These are phyloP conservation scores for Bombylius major DNA, from an alignment of 2,888 invertebrate species.

Conservation along the genomic window DNA sequence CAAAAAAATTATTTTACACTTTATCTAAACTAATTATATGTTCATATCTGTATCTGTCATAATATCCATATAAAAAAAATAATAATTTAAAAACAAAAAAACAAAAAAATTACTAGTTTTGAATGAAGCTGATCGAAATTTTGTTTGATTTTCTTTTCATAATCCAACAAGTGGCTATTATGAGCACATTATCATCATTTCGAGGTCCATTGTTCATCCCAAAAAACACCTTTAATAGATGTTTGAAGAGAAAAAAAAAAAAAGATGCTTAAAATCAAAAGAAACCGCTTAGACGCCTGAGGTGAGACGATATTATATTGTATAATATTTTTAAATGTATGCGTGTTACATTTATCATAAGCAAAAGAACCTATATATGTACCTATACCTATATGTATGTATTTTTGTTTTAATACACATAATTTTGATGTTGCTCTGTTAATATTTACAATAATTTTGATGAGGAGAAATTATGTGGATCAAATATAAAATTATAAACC, in stretches of 20 bases:
- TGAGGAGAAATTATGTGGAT: too few species aligned
- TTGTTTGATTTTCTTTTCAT: neutral
- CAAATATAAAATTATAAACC: too few species aligned
- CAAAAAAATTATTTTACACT: neutral
- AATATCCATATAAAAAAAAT: neutral
- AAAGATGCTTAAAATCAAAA: neutral
- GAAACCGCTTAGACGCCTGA: constrained; percentile 4
- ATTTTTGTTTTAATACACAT: too few species aligned
- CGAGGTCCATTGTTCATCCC: neutral
- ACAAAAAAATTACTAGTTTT: neutral
- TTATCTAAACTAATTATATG: neutral
- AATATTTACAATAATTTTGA: too few species aligned
- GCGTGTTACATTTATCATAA: too few species aligned
- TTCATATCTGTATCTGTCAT: neutral
- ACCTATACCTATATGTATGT: too few species aligned
- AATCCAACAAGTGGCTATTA: neutral
- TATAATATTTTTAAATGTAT: neutral
- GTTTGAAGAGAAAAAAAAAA: neutral
- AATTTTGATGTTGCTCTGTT: too few species aligned
- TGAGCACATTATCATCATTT: neutral
- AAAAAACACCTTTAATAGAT: neutral
- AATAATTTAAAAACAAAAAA: too few species aligned
- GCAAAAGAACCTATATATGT: too few species aligned
- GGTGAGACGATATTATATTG: neutral
- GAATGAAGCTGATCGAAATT: neutral